Percentiles rank a stretch among this genome's conserved stretches.
Evolutionary conservation across 2,888 invertebrate species (phyloP).

Genomic region (Mimachlamys varia): DNA sequence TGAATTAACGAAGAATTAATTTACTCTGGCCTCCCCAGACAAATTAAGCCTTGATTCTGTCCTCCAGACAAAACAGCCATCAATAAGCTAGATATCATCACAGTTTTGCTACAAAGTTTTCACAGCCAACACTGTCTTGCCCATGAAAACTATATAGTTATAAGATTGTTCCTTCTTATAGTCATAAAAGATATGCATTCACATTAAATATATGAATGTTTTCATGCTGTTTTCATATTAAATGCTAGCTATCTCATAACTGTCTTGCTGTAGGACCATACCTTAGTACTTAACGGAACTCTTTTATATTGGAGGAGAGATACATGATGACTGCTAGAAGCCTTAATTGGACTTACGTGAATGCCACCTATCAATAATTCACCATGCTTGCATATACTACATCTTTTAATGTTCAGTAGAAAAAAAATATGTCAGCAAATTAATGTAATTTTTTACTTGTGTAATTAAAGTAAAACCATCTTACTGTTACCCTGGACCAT

Average conservation of each 20-base stretch:
- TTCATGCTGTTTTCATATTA: not conserved
- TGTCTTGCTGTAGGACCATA: not conserved
- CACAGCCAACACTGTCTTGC: not conserved
- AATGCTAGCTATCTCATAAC: not conserved
- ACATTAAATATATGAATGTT: not conserved
- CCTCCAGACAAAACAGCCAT: not conserved
- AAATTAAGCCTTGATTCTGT: not conserved
- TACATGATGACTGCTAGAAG: not conserved
- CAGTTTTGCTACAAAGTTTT: not conserved
- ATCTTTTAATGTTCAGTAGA: not conserved
- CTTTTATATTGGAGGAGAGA: not conserved
- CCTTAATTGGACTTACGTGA: not conserved
- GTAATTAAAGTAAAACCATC: not conserved
- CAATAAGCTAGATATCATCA: not conserved
- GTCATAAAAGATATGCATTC: not conserved
- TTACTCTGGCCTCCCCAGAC: constrained; percentile 12
- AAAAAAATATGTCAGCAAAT: not conserved
- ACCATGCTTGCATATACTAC: not conserved
- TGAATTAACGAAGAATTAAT: not conserved
- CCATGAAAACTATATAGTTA: not conserved
- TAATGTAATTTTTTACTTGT: not conserved
- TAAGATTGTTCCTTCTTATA: not conserved
- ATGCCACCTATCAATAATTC: not conserved
- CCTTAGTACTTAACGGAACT: not conserved
- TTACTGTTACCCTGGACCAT: not conserved